These are phyloP conservation scores for Bombus superbus DNA, from an alignment of 1,140 invertebrate genomes.

Conservation along the genomic window DNA sequence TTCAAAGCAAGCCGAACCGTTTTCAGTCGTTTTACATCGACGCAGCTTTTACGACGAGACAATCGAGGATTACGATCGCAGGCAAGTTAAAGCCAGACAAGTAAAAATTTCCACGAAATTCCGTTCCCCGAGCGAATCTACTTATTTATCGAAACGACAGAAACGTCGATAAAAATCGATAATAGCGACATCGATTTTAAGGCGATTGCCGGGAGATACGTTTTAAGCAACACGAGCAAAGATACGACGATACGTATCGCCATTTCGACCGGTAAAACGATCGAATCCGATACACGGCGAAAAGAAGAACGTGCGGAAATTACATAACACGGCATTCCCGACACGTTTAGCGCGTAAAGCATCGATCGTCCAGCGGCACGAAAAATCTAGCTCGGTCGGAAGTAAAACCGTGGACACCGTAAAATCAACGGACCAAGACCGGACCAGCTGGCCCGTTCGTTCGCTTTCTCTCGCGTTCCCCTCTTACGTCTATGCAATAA, in stretches of 20 bases:
- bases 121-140: no score
- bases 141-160: no score
- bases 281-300: neutral
- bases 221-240: neutral
- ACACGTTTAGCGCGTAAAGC: constrained; percentile 28
- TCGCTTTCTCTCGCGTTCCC: constrained; percentile 55
- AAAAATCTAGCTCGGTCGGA: constrained; percentile 50
- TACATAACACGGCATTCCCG: constrained; percentile 33
- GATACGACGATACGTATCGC: neutral
- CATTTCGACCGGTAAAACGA: neutral
- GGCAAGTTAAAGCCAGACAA: no score
- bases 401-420: constrained; percentile 44
- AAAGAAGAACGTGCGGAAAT: constrained; percentile 28
- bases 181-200: neutral
- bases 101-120: no score
- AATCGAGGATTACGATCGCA: no score
- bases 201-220: neutral
- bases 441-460: constrained; percentile 24
- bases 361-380: constrained; percentile 32
- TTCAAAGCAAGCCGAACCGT: no score
- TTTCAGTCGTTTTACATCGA: no score
- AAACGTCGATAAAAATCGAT: neutral
- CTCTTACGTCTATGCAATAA: constrained; percentile 56
- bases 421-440: constrained; percentile 57
- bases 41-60: no score